Evolutionary conservation across 2,113 vertebrate species (phyloP).

Genomic region (Hippolais icterina): DNA sequence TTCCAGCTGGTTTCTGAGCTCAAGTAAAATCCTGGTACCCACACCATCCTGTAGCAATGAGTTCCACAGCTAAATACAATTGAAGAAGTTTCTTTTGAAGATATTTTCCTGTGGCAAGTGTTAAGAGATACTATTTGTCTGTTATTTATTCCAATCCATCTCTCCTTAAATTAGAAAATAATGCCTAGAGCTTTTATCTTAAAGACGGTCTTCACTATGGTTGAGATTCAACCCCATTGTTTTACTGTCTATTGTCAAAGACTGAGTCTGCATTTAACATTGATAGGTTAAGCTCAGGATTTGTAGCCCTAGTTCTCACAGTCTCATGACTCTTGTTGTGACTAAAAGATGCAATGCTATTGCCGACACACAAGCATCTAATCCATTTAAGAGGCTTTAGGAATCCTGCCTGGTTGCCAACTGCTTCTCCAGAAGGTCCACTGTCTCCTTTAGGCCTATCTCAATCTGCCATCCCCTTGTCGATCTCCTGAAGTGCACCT

Average conservation of each 20-base stretch:
- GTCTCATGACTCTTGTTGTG: neutral
- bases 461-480: neutral
- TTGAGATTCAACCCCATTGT: neutral
- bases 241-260: neutral
- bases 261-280: neutral
- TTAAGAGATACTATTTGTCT: neutral
- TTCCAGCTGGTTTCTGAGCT: neutral
- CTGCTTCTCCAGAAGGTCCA: neutral
- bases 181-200: neutral
- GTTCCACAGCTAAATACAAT: neutral
- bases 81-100: neutral
- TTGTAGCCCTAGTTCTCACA: neutral
- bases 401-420: neutral
- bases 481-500: neutral
- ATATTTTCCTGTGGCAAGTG: neutral
- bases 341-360: neutral
- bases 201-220: neutral
- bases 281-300: neutral
- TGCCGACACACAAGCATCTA: neutral
- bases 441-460: neutral
- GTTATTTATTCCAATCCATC: neutral
- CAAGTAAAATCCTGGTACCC: neutral
- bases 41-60: neutral
- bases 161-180: neutral
- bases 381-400: neutral